Evolutionary conservation across 2,113 vertebrate species (phyloP), one percentile per base, ranked within the genome.

Genomic region (Melanotaenia duboulayi): DNA sequence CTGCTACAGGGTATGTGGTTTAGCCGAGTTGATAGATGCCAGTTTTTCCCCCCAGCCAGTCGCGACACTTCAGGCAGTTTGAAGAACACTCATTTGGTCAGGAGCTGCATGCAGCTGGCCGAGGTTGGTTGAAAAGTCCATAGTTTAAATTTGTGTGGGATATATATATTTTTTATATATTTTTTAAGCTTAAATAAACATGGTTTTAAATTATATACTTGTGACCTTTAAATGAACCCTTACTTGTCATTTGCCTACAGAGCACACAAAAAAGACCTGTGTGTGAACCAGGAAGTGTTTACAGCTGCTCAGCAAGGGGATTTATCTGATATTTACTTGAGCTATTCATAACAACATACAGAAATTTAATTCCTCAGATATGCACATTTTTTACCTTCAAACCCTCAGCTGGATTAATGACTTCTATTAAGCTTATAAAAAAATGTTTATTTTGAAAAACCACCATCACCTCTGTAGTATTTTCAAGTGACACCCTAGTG

Each of bases 21-120:
- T 87, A 71, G 75, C 74, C 25, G 28, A 73, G 20, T 83, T 80
- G 81, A 89, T 83, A 68, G 75, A 68, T 64, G 73, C 57, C 72
- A 4, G 14, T 23, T 70, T 12, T 40, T n/a, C 19, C 19, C 14
- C 6, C 35, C 11, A 1, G 66, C 4, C 9, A 57, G 28, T 75
- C 10, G 8, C 6, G 66, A 55, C n/a, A 54, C 71, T 65, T 51
- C 64, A 46, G 76, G 78, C 76, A 4, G 57, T 71, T 83, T 76
- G 82, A 68, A 79, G 80, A 67, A 74, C 78, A 78, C 77, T 35
- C 56, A 75, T 73, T 68, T 48, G 68, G 55, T 76, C 78, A 42
- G 70, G 57, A 42, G 51, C 28, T 71, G 44, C 24, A 35, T 24
- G 44, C 28, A 37, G 46, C 56, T 66, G 65, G 46, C 42, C 23